Base-by-base conservation (phyloP, 2,888 invertebrate genomes). In the Athripsodes cinereus region DNA sequence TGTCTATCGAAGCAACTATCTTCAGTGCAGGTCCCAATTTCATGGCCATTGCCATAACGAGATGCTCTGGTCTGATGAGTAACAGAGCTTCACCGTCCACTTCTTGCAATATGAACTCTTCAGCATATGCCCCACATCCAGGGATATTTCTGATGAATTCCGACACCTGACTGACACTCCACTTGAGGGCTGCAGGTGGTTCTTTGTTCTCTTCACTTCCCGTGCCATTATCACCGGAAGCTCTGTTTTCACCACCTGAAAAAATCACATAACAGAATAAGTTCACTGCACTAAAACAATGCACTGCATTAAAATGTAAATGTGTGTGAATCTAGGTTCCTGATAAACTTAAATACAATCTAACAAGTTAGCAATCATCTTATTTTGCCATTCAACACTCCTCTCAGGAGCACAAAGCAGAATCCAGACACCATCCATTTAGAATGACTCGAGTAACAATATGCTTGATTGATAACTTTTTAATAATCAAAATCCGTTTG, bases 11-110 rank as follows among this genome's bases (percentile, higher is more conserved):
- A 47, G 93, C 92, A 66, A 95, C 95, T 59, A 97, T 94, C 75
- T 97, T 97, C 55, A 97, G 80, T 1, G 96, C 96, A 0, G 96
- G 96, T 0, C 96, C 96, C 19, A 97, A 81, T 70, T 96, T 96
- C 87, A 97, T 96, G 59, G 88, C 89, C 82, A 97, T 92, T 6
- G 95, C 92, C 64, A 90, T 88, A 76, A 96, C 96, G 26, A 97
- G 80, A 74, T 97, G 96, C 68, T 96, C 96, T 65, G 94, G 94
- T 68, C 93, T 91, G 53, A 97, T 83, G 55, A 97, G 78, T 76
- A 96, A 82, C 60, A 97, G 75, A 0, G 96, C 96, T 69, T 96
- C 95, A 0, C 97, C 96, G 69, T 97, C 97, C 66, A 97, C 96
- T 74, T 96, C 96, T 74, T 97, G 96, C 68, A 90, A 86, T 11